phyloP scores from a whole-genome alignment of 2,797 vertebrate species.

The Bradypus variegatus region DNA sequence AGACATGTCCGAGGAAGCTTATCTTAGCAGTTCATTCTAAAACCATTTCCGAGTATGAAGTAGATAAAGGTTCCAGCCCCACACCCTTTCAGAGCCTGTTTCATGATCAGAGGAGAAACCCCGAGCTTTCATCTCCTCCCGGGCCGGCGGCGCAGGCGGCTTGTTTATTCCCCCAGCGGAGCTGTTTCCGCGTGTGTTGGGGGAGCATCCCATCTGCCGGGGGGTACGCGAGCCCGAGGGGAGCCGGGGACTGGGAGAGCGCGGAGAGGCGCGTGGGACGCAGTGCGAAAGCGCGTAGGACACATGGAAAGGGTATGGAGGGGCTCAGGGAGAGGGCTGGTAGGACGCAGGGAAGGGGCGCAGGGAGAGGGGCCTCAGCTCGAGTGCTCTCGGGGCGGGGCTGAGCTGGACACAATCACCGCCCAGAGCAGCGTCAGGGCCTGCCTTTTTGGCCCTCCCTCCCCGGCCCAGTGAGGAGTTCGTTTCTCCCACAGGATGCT shows the following conservation, averaged over 20 bases:
- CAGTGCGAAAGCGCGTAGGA: fast-evolving
- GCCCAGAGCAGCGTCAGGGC: background rate
- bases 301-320: background rate
- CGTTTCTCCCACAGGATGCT: background rate
- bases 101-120: slow-evolving; percentile 73
- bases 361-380: background rate
- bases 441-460: background rate
- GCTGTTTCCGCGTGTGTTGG: background rate
- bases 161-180: slow-evolving; percentile 73
- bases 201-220: background rate
- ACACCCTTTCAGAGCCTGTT: slow-evolving; percentile 62
- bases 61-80: slow-evolving; percentile 70
- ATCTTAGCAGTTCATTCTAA: slow-evolving; percentile 81
- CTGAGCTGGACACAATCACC: background rate
- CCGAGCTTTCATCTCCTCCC: slow-evolving; percentile 73
- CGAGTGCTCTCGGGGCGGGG: no score
- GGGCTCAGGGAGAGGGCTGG: background rate
- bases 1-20: slow-evolving; percentile 68
- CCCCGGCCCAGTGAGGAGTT: background rate
- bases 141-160: slow-evolving; percentile 60
- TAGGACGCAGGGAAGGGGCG: background rate
- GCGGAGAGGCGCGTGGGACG: no score
- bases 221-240: background rate
- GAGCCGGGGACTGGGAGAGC: background rate
- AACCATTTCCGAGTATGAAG: slow-evolving; percentile 77